Percentiles rank a stretch among this genome's conserved stretches.
Evolutionary conservation across 2,113 vertebrate species (phyloP).

Genomic region (Catharus fuscescens): DNA sequence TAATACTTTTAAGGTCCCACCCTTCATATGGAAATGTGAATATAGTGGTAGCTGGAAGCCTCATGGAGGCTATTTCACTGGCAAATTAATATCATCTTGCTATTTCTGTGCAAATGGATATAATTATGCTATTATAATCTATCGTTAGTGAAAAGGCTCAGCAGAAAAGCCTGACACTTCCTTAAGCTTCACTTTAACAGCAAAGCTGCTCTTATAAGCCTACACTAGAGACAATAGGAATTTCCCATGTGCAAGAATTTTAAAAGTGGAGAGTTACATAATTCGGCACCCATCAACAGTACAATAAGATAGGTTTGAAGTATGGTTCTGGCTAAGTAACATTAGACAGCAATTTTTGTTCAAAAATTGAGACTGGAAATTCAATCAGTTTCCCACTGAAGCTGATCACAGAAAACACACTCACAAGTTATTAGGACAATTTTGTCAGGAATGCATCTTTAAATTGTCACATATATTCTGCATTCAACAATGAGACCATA

Average conservation of each 20-base stretch:
- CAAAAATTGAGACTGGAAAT: background rate
- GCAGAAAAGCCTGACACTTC: background rate
- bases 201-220: background rate
- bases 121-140: background rate
- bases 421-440: background rate
- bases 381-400: background rate
- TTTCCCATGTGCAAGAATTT: slow-evolving; percentile 1
- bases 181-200: background rate
- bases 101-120: background rate
- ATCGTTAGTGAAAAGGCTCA: background rate
- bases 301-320: background rate
- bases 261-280: background rate
- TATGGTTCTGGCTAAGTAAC: background rate
- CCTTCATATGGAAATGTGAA: background rate
- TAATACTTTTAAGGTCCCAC: background rate
- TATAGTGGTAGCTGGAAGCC: background rate
- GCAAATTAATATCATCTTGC: background rate
- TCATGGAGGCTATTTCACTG: background rate
- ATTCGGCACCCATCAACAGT: background rate
- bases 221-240: background rate
- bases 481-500: background rate
- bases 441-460: background rate
- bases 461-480: background rate
- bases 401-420: background rate
- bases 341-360: background rate